These are phyloP conservation scores for Corapipo altera DNA, from an alignment of 2,113 vertebrate species.

Conservation along the genomic window DNA sequence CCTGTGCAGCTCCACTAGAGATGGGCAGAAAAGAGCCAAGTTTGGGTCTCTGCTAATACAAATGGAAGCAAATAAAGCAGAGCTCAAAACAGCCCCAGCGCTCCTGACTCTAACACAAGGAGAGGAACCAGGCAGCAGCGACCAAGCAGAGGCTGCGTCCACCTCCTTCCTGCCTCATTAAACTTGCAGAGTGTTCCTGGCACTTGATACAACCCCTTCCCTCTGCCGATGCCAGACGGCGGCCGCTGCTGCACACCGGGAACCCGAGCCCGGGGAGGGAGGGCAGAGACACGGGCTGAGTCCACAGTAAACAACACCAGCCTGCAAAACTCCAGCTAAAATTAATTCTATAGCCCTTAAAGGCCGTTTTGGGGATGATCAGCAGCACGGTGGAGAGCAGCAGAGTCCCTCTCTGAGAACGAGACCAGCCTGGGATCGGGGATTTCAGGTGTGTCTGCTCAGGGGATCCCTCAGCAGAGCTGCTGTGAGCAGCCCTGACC, in stretches of 20 bases:
- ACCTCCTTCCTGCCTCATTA: slow-evolving; percentile 56
- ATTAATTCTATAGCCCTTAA: not conserved
- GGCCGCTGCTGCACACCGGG: not conserved
- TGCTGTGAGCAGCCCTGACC: not conserved
- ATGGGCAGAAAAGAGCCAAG: not conserved
- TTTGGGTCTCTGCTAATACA: not conserved
- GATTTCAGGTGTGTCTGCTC: not conserved
- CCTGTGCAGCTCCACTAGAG: not conserved
- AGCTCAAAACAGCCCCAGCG: not conserved
- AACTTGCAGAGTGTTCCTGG: slow-evolving; percentile 63
- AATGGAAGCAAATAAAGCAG: not conserved
- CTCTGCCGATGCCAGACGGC: not conserved
- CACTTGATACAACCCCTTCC: slow-evolving; percentile 17
- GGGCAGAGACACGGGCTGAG: not conserved
- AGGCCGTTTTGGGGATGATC: not conserved
- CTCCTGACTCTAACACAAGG: not conserved
- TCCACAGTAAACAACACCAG: not conserved
- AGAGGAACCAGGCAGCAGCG: not conserved
- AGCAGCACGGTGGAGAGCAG: not conserved
- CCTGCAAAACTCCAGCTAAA: not conserved
- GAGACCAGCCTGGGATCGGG: not conserved
- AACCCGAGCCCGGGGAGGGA: slow-evolving; percentile 2
- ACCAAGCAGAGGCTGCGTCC: not conserved
- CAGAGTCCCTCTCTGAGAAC: not conserved
- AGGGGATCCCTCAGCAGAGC: not conserved